Conservation (phyloP, 2,797 vertebrate species). For the Psittacula derbiana region DNA sequence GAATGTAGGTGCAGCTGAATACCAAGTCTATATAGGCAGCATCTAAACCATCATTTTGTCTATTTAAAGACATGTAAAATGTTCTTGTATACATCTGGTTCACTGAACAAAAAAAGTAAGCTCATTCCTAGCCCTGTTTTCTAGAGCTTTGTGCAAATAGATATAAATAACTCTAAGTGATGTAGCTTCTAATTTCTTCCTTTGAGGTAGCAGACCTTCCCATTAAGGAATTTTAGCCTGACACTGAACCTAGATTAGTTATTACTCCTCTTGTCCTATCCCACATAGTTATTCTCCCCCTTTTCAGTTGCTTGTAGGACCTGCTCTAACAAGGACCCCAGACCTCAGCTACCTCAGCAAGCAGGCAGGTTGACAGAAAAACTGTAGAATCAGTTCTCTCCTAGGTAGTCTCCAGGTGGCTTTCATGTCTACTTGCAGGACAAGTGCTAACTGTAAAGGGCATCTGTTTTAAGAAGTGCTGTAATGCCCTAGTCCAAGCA, state of each 20-base stretch:
- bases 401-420: neutral
- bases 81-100: neutral
- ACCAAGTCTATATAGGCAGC: neutral
- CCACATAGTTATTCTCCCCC: neutral
- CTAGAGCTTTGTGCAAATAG: neutral
- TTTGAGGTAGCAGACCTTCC: neutral
- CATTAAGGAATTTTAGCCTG: neutral
- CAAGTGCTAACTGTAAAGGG: neutral
- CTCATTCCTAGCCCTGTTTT: neutral
- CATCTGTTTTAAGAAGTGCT: neutral
- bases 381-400: neutral
- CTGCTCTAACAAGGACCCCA: neutral
- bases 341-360: neutral
- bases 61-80: neutral
- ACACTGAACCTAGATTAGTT: neutral
- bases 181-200: neutral
- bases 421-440: neutral
- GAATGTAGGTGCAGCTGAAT: neutral
- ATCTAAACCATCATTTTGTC: neutral
- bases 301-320: neutral
- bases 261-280: neutral
- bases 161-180: neutral
- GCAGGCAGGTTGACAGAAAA: neutral
- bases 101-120: neutral
- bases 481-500: neutral